Base-by-base conservation (phyloP, 2,888 invertebrate species). In the Plusia festucae region DNA sequence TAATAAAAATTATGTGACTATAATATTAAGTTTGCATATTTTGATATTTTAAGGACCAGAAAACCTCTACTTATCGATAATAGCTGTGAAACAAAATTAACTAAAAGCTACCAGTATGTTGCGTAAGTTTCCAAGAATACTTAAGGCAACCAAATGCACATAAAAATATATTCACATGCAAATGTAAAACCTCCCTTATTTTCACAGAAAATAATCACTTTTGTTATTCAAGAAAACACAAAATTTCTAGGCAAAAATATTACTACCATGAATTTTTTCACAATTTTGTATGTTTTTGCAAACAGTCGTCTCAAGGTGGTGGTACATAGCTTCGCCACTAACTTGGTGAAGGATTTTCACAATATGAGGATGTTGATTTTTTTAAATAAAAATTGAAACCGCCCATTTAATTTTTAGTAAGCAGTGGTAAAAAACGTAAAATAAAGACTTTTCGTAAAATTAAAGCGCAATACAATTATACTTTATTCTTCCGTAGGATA, bases 271-370 rank as follows among this genome's bases (percentile, higher is more conserved):
- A n/a, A n/a, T n/a, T 40, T 22, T 22, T 24, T 24, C 11, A 61
- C 24, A 52, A n/a, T 73, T 61, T 78, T 78, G 65, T 72, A 74
- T 79, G 71, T 76, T 72, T 71, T 75, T 81, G 76, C 83, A 80
- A 79, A 60, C 75, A 74, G 70, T 68, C 67, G 7, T 68, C 62
- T 58, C 61, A 44, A 53, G 74, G 76, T 65, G 74, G 63, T 65
- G 80, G 74, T 70, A 71, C 68, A 64, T 67, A 75, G 60, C 53
- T 64, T 78, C 18, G 9, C 68, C 22, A 69, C 24, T 59, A 32
- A 22, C 53, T 9, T 16, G 8, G 16, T 49, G 16, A 7, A 51
- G 32, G 62, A 6, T 65, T 64, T n/a, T 24, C 34, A 68, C 49
- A 16, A 18, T 16, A 24, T 11, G 13, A 18, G 18, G 27, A 9